These are phyloP conservation scores for Halocynthia roretzi DNA, from an alignment of 23 tunicate genomes.

Conservation along the genomic window DNA sequence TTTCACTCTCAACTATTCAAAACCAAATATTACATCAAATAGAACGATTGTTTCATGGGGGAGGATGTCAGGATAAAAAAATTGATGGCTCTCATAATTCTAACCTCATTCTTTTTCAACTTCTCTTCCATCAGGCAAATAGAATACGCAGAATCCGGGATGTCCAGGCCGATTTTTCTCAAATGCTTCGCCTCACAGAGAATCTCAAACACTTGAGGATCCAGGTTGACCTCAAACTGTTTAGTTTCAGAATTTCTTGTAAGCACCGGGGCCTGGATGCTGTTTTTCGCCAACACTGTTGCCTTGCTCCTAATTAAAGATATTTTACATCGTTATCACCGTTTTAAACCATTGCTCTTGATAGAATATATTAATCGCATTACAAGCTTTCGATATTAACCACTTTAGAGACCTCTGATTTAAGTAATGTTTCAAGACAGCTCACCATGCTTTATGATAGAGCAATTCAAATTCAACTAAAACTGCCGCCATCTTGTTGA, in stretches of 20 bases:
- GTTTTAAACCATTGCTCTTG: no score
- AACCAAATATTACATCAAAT: background rate
- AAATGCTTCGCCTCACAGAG: constrained; percentile 71
- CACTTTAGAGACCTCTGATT: no score
- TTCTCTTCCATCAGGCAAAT: constrained; percentile 58
- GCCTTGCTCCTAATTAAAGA: constrained; percentile 45
- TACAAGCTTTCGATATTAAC: no score
- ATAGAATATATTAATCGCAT: background rate
- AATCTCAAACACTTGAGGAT: constrained; percentile 61
- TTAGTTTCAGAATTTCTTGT: constrained; percentile 51
- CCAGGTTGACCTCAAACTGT: constrained; percentile 48
- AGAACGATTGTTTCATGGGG: background rate
- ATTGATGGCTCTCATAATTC: background rate
- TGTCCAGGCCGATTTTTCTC: constrained; percentile 64
- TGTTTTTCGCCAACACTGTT: constrained; percentile 45
- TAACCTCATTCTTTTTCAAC: constrained; percentile 38
- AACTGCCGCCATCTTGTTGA: constrained; percentile 64
- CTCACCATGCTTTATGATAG: constrained; percentile 79
- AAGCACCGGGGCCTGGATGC: constrained; percentile 57
- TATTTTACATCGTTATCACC: background rate
- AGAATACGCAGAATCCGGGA: constrained; percentile 54
- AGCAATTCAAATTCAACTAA: constrained; percentile 71
- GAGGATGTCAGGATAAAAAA: background rate
- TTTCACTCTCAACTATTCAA: constrained; percentile 38
- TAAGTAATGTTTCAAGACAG: no score